A percentile compares a stretch with the other conserved stretches of the same genome.
These are phyloP conservation scores for Parelbella ahira DNA, from an alignment of 2,888 invertebrate genomes.

Conservation along the genomic window DNA sequence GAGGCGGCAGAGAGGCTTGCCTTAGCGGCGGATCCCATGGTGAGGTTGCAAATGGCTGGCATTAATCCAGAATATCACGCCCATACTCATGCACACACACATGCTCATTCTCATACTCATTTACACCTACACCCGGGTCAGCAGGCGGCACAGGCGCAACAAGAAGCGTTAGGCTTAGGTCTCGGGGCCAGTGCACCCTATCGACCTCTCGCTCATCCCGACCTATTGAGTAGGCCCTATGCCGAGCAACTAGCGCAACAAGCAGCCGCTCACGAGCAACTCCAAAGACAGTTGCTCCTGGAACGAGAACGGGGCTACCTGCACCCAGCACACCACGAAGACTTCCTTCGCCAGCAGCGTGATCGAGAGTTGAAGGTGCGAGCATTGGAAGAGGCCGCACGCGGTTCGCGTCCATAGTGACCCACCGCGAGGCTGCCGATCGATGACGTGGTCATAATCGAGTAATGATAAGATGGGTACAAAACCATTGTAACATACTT, in stretches of 20 bases:
- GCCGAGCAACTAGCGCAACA: slow-evolving; percentile 90
- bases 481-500: slow-evolving; percentile 35
- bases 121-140: slow-evolving; percentile 89
- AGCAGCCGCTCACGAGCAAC: slow-evolving; percentile 90
- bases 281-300: slow-evolving; percentile 90
- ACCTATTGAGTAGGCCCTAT: slow-evolving; percentile 89
- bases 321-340: slow-evolving; percentile 79
- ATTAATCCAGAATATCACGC: slow-evolving; percentile 94
- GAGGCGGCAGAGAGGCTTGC: slow-evolving; percentile 90
- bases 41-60: slow-evolving; percentile 95
- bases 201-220: slow-evolving; percentile 86
- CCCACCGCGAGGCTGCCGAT: slow-evolving; percentile 34
- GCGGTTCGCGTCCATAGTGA: slow-evolving; percentile 78
- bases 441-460: slow-evolving; percentile 40
- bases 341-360: slow-evolving; percentile 87
- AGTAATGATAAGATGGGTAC: slow-evolving; percentile 35
- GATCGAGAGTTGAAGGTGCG: slow-evolving; percentile 92
- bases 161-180: slow-evolving; percentile 79
- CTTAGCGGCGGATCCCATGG: slow-evolving; percentile 94
- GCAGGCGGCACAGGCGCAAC: slow-evolving; percentile 84
- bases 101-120: slow-evolving; percentile 94
- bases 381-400: slow-evolving; percentile 91
- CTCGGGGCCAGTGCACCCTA: slow-evolving; percentile 76
- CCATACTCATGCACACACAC: slow-evolving; percentile 95
- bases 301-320: slow-evolving; percentile 87